A percentile compares a stretch with the other conserved stretches of the same genome.
These are phyloP conservation scores for Andrena trimmerana DNA, from an alignment of 2,888 invertebrate species.

Conservation along the genomic window DNA sequence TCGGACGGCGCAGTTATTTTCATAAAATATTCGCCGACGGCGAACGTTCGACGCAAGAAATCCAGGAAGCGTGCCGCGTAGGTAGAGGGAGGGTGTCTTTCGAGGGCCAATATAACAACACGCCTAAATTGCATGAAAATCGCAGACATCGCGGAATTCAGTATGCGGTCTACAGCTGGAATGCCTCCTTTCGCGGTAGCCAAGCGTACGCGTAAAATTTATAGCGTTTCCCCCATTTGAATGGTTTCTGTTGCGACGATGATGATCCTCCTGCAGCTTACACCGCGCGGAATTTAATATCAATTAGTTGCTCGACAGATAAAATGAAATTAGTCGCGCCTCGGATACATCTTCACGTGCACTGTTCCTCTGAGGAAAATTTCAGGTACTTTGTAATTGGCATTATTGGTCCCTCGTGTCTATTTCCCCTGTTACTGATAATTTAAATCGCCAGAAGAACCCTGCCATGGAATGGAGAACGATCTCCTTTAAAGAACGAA, in stretches of 20 bases:
- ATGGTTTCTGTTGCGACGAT: slow-evolving; percentile 30
- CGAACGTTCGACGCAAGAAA: slow-evolving; percentile 26
- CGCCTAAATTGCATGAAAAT: slow-evolving; percentile 53
- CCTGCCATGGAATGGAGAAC: too few relatives aligned
- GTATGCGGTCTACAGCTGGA: slow-evolving; percentile 47
- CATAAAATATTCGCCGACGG: slow-evolving; percentile 39
- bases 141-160: slow-evolving; percentile 58
- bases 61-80: not conserved
- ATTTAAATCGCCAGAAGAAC: too few relatives aligned
- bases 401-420: too few relatives aligned
- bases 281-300: slow-evolving; percentile 39
- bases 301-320: slow-evolving; percentile 14
- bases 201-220: slow-evolving; percentile 37
- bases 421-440: too few relatives aligned
- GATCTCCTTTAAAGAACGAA: too few relatives aligned
- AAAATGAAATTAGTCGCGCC: too few relatives aligned
- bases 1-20: slow-evolving; percentile 18
- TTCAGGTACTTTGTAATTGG: too few relatives aligned
- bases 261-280: slow-evolving; percentile 7
- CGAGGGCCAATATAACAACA: slow-evolving; percentile 31
- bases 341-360: too few relatives aligned
- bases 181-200: slow-evolving; percentile 37
- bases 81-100: slow-evolving; percentile 13
- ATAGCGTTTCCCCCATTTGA: not conserved
- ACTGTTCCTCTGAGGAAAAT: too few relatives aligned